These are phyloP conservation scores for Sycophila sp. DNA, from an alignment of 1,140 invertebrate genomes.

Conservation along the genomic window DNA sequence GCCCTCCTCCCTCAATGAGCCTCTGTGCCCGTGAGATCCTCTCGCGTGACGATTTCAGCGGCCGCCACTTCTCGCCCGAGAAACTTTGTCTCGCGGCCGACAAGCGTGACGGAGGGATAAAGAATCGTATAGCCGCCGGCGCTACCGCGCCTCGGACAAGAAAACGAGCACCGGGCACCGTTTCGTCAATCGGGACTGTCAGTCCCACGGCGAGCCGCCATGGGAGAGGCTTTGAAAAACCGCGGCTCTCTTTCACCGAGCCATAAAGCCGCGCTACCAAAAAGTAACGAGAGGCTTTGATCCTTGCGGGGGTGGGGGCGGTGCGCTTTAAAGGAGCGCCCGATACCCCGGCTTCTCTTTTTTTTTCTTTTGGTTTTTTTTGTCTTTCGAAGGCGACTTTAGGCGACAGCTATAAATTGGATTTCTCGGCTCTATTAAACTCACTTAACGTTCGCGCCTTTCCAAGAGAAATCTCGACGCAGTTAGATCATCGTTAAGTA, in stretches of 20 bases:
- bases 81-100: neutral
- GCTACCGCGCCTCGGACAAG: constrained; percentile 15
- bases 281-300: neutral
- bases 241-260: no score
- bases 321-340: no score
- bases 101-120: constrained; percentile 26
- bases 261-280: neutral
- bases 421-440: neutral
- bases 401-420: neutral
- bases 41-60: constrained; percentile 22
- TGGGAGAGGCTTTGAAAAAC: no score
- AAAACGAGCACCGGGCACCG: neutral
- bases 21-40: constrained; percentile 11
- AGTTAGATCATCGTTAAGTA: no score
- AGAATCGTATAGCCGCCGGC: constrained; percentile 1
- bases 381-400: no score
- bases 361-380: no score
- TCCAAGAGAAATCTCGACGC: neutral
- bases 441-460: neutral
- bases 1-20: neutral
- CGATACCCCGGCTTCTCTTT: neutral
- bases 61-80: neutral
- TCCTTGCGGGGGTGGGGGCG: no score
- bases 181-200: constrained; percentile 12
- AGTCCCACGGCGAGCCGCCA: neutral